These are phyloP conservation scores for Sebastes schlegelii DNA, from an alignment of 2,113 vertebrate species.

Conservation along the genomic window DNA sequence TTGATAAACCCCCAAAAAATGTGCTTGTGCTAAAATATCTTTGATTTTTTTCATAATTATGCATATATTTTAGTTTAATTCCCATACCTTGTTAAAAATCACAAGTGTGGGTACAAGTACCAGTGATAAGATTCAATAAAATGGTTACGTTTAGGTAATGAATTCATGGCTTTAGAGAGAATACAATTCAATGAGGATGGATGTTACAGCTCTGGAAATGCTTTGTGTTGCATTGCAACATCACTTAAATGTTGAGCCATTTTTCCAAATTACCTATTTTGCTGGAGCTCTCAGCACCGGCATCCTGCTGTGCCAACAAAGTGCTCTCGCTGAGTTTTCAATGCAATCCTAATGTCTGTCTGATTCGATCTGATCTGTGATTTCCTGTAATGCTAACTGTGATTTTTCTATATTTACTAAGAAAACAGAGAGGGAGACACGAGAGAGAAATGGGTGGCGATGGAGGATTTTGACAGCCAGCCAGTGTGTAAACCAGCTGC, in stretches of 20 bases:
- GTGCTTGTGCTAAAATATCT: not conserved
- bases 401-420: not conserved
- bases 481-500: not conserved
- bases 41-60: not conserved
- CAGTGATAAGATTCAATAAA: not conserved
- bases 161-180: not conserved
- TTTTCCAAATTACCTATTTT: not conserved
- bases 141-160: not conserved
- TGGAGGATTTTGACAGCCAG: not conserved
- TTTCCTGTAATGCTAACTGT: not conserved
- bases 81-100: not conserved
- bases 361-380: not conserved
- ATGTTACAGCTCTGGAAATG: not conserved
- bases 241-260: not conserved
- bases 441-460: not conserved
- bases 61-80: not conserved
- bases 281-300: not conserved
- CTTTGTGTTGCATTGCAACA: not conserved
- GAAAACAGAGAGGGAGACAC: not conserved
- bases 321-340: not conserved
- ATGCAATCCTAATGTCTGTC: not conserved
- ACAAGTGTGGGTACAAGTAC: not conserved
- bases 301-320: not conserved
- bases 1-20: not conserved
- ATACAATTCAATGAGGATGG: not conserved